A percentile compares a stretch with the other conserved stretches of the same genome.
Conservation (phyloP, 2,113 vertebrate genomes). For the Pseudopipra pipra region DNA sequence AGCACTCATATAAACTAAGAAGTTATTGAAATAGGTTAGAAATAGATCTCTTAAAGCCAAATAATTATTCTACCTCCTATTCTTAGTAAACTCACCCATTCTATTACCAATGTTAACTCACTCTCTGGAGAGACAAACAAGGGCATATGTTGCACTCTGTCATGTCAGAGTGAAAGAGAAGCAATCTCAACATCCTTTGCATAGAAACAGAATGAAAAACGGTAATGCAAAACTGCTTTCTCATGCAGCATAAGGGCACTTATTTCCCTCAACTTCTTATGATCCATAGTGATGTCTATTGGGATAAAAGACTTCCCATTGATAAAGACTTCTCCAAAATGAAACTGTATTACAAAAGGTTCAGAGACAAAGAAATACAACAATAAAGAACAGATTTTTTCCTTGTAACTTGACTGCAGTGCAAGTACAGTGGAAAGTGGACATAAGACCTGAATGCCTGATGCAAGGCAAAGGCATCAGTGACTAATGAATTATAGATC, state of each 20-base stretch:
- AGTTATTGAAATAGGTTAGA: background rate
- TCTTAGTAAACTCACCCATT: background rate
- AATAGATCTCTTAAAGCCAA: background rate
- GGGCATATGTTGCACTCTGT: background rate
- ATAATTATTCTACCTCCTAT: background rate
- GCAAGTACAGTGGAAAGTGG: background rate
- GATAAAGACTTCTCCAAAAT: background rate
- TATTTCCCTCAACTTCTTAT: background rate
- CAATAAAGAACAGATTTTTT: background rate
- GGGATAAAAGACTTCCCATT: background rate
- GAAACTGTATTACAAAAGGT: background rate
- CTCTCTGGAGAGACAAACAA: background rate
- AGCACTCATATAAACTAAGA: background rate
- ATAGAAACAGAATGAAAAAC: background rate
- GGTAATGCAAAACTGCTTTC: background rate
- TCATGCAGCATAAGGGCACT: background rate
- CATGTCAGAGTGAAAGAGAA: background rate
- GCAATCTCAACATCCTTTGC: background rate
- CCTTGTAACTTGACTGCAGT: background rate
- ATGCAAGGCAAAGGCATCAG: background rate
- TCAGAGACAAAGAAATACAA: background rate
- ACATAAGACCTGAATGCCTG: background rate
- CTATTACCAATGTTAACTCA: background rate
- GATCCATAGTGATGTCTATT: background rate
- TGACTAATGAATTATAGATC: constrained; percentile 7